Base-by-base conservation (phyloP, 2,888 invertebrate species). In the Thera obeliscata region DNA sequence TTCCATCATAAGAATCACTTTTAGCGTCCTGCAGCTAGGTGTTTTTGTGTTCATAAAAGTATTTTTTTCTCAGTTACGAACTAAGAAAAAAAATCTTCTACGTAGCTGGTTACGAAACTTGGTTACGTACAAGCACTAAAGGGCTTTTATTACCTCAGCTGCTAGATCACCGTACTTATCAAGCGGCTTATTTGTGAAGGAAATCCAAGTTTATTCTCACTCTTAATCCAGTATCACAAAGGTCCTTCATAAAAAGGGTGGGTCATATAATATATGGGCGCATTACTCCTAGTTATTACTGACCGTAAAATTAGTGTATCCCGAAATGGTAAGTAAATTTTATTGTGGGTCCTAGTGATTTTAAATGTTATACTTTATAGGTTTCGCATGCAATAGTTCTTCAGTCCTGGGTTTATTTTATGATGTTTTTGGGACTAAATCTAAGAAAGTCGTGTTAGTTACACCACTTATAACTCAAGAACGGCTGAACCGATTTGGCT, bases 261-360 rank as follows among this genome's bases (percentile, higher is more conserved):
- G 62, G 48, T 67, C 70, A 70, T 72, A 74, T 74, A 73, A 69
- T 72, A 73, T 74, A 71, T 68, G 67, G 65, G 71, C 48, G 46
- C 73, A 73, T 76, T 74, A 75, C 73, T 63, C 63, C 61, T 69
- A 71, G 70, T 76, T 74, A 74, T 71, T 74, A 66, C 74, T 64
- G 68, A 61, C 61, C 68, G 66, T 76, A 72, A 77, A 76, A 77
- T 77, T 75, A 76, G 72, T 75, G 74, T 75, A 66, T 68, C 71
- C 68, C 65, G 63, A 63, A 70, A 74, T 74, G 56, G 58, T 73
- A 75, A 70, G 76, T 74, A 75, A 75, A 46, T 46, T 46, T 46
- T 46, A 75, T 70, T 75, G 75, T 65, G 66, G 71, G 71, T 73
- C 67, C 71, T 74, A 66, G 68, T 70, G 71, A 73, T 70, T 74